Percentiles rank a stretch among this genome's conserved stretches.
These are phyloP conservation scores for Ptychodera flava DNA, from an alignment of 35 echinoderm and acorn worm species.

Conservation along the genomic window DNA sequence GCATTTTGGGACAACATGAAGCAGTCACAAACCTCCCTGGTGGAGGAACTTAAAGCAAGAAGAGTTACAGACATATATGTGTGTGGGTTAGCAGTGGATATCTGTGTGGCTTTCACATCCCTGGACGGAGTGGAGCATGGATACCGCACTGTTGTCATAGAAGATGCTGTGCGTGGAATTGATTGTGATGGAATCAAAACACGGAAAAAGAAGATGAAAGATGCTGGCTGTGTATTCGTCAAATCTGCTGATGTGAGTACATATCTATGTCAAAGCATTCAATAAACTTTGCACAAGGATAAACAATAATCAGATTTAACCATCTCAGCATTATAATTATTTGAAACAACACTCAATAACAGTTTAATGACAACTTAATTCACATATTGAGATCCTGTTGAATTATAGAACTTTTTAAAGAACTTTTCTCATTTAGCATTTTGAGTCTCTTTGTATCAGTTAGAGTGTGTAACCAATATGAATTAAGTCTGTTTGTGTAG, in stretches of 20 bases:
- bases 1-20: constrained; percentile 61
- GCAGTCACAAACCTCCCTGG: constrained; percentile 33
- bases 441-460: no score
- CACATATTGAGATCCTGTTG: no score
- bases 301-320: no score
- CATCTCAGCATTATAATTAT: no score
- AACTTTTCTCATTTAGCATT: no score
- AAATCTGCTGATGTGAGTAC: not conserved
- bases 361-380: no score
- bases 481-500: no score
- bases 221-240: not conserved
- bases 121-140: constrained; percentile 56
- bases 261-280: no score
- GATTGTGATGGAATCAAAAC: not conserved
- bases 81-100: constrained; percentile 76
- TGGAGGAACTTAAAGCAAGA: not conserved
- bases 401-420: no score
- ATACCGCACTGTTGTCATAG: constrained; percentile 46
- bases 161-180: constrained; percentile 38
- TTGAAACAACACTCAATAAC: no score
- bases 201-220: not conserved
- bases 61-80: constrained; percentile 67
- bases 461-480: no score
- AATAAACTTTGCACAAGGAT: no score
- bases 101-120: constrained; percentile 59